Evolutionary conservation across 2,888 invertebrate species (phyloP), one percentile per base, ranked within the genome.

Genomic region (Diaphora mendica): DNA sequence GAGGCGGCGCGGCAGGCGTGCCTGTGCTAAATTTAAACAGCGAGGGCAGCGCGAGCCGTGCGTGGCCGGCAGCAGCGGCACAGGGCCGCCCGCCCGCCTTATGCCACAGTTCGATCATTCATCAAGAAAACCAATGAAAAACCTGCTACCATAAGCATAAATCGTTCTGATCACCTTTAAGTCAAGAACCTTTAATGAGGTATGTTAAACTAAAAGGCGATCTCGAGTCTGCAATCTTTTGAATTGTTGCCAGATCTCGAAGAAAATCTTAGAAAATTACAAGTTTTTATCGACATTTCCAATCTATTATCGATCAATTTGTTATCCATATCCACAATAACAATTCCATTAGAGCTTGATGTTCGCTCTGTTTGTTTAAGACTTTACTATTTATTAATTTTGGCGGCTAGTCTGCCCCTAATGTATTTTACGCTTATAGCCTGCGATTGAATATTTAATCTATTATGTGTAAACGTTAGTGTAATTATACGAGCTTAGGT

Each of bases 1-100:
- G 91, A 88, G 88, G 88, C 85, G 87, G 86, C 88, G 89, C 88
- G 91, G 91, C 92, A 89, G 91, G 94, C 93, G 91, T 92, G 94
- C 92, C 91, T 87, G 91, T 85, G 92, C 95, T 95, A 95, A 92
- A 94, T 94, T 91, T 95, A 95, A 90, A 88, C 89, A 79, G 91
- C 92, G 94, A 94, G 95, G 94, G 94, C 93, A 92, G 92, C 88
- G 87, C 77, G 81, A 82, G 84, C 81, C 83, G 84, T 81, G 88
- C 87, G 86, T 86, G 85, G 87, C 86, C 85, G 77, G 69, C 82
- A 79, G 84, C 82, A 82, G 86, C 75, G 86, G 74, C 79, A 81
- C 88, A 90, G 90, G 92, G 90, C 91, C 89, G 87, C 51, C 26
- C 55, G 69, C 51, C 42, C 72, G 75, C 70, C 48, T 70, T 55